Evolutionary conservation across 2,113 vertebrate genomes (phyloP).

Genomic region (Otus sunia): DNA sequence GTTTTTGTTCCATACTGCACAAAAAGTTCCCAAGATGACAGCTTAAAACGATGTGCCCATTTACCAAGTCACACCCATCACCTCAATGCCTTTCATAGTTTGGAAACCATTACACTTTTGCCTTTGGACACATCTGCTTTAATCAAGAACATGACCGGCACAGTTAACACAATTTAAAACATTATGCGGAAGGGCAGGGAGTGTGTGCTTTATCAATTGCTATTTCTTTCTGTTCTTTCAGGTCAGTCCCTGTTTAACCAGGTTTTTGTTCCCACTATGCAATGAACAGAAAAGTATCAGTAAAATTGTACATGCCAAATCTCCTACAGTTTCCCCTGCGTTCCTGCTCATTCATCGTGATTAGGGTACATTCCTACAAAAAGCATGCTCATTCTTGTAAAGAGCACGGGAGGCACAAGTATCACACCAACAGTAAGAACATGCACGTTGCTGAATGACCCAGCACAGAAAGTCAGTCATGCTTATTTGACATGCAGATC

Average conservation of each 20-base stretch:
- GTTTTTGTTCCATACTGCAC: neutral
- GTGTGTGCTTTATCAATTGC: neutral
- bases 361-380: neutral
- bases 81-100: neutral
- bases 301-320: neutral
- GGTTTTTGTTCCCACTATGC: neutral
- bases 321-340: neutral
- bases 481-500: neutral
- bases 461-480: neutral
- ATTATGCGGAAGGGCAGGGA: fast-evolving
- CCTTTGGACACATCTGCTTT: neutral
- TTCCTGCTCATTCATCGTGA: neutral
- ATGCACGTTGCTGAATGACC: neutral
- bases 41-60: neutral
- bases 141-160: neutral
- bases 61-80: neutral
- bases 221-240: neutral
- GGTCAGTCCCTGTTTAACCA: neutral
- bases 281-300: neutral
- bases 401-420: neutral
- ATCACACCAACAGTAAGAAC: neutral
- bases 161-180: neutral
- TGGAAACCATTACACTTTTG: neutral
- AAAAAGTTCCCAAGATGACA: neutral
- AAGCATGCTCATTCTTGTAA: neutral